Base-by-base conservation (phyloP, 1,140 invertebrate species). In the Maniola jurtina region DNA sequence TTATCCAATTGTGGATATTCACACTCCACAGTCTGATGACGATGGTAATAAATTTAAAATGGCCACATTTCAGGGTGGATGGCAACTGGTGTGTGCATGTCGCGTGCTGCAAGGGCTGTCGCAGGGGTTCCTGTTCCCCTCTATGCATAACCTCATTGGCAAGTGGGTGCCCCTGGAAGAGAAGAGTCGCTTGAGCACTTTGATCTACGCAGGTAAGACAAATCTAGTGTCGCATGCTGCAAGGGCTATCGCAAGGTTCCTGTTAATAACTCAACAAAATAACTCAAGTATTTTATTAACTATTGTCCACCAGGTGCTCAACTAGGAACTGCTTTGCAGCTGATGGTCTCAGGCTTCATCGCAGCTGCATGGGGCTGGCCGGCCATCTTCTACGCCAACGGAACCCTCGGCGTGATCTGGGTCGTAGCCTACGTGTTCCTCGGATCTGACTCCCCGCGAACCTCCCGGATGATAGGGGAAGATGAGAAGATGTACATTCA, bases 101-200 rank as follows among this genome's bases (percentile, higher is more conserved):
- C 91, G 96, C 33, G 92, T 96, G 0, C 64, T 95, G 0, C 94
- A 95, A 79, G 97, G 97, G 0, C 76, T 97, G 0, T 92, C 84
- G 34, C 93, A 96, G 91, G 95, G 95, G 9, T 93, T 95, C 11
- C 90, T 94, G 1, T 94, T 93, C 73, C 96, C 96, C 0, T 92
- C 93, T 9, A 92, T 94, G 33, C 95, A 96, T 76, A 93, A 94
- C 0, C 88, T 97, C 2, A 89, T 97, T 66, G 93, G 95, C 0
- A 95, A 95, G 73, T 98, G 97, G 96, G 93, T 83, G 3, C 84
- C 84, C 0, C 34, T 84, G 35, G 80, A 85, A 35, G 84, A 87
- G 92, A 94, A 92, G 60, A 89, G 91, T 35, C 75, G 88, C n/a
- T 70, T 92, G 6, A 75, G 75, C 15, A 83, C 79, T 9, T 52